A percentile compares a stretch with the other conserved stretches of the same genome.
Conservation (phyloP, 2,113 vertebrate genomes). For the Thymallus thymallus region DNA sequence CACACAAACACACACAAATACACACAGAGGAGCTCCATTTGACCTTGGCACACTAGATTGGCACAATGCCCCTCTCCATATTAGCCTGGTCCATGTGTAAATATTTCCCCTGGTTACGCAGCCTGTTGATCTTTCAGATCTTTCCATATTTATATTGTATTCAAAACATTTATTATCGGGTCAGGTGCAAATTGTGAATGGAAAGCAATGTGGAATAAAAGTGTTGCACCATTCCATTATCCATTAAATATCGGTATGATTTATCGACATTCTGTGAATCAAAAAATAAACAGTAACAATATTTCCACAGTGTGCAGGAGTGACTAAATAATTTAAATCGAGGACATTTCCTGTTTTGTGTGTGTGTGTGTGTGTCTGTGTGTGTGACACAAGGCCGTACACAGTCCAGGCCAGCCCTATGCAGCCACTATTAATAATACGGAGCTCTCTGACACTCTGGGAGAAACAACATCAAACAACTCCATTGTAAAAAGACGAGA, state of each 20-base stretch:
- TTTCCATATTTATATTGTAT: slow-evolving; percentile 54
- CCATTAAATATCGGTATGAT: background rate
- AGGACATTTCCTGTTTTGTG: background rate
- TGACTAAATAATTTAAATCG: background rate
- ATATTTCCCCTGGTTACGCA: slow-evolving; percentile 58
- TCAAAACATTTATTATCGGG: slow-evolving; percentile 39
- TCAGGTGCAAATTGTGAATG: slow-evolving; percentile 34
- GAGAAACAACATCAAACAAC: background rate
- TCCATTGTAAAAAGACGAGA: background rate
- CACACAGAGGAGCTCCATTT: slow-evolving; percentile 9
- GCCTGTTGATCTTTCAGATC: slow-evolving; percentile 39
- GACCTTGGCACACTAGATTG: slow-evolving; percentile 21
- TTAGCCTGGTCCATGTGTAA: slow-evolving; percentile 41
- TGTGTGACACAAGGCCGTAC: background rate
- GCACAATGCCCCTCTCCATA: slow-evolving; percentile 42
- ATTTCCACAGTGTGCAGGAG: too few relatives aligned
- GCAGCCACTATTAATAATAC: background rate
- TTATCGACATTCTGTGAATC: background rate
- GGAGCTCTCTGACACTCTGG: background rate
- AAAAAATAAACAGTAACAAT: background rate
- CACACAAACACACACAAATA: background rate
- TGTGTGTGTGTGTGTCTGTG: background rate
- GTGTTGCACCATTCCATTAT: background rate
- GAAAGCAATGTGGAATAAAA: background rate
- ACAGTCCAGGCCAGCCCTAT: background rate